A percentile compares a stretch with the other conserved stretches of the same genome.
These are phyloP conservation scores for Drosophila ohnishii DNA, from an alignment of 1,140 invertebrate genomes.

Conservation along the genomic window DNA sequence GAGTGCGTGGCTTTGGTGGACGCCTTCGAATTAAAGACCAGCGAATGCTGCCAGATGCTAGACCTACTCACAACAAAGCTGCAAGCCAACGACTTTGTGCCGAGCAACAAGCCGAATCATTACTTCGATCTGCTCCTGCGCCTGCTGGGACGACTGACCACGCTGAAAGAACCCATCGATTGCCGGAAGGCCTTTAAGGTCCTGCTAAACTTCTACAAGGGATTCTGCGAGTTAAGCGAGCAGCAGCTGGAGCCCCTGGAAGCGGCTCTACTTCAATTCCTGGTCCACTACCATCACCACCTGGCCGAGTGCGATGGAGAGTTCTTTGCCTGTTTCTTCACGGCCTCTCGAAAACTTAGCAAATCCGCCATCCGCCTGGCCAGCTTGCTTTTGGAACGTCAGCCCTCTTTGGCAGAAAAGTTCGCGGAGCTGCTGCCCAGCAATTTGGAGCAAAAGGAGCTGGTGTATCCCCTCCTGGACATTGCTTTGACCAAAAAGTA, in stretches of 20 bases:
- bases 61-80: slow-evolving; percentile 47
- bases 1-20: slow-evolving; percentile 63
- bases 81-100: slow-evolving; percentile 55
- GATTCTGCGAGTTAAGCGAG: slow-evolving; percentile 53
- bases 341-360: slow-evolving; percentile 80
- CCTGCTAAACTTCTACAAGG: slow-evolving; percentile 47
- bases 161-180: slow-evolving; percentile 55
- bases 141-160: slow-evolving; percentile 54
- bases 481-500: slow-evolving; percentile 83
- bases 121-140: slow-evolving; percentile 65
- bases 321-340: slow-evolving; percentile 83
- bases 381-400: slow-evolving; percentile 83
- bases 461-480: slow-evolving; percentile 85
- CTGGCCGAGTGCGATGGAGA: slow-evolving; percentile 83
- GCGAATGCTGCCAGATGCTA: slow-evolving; percentile 67
- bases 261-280: slow-evolving; percentile 84
- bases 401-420: slow-evolving; percentile 82
- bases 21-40: slow-evolving; percentile 55
- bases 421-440: slow-evolving; percentile 70
- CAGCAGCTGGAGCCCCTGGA: slow-evolving; percentile 84
- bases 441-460: slow-evolving; percentile 84
- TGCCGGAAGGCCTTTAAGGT: slow-evolving; percentile 44
- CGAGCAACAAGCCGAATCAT: slow-evolving; percentile 34
- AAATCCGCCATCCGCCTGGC: slow-evolving; percentile 84
- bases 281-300: slow-evolving; percentile 85